A percentile compares a stretch with the other conserved stretches of the same genome.
These are phyloP conservation scores for Tinea pellionella DNA, from an alignment of 2,888 invertebrate genomes.

Conservation along the genomic window DNA sequence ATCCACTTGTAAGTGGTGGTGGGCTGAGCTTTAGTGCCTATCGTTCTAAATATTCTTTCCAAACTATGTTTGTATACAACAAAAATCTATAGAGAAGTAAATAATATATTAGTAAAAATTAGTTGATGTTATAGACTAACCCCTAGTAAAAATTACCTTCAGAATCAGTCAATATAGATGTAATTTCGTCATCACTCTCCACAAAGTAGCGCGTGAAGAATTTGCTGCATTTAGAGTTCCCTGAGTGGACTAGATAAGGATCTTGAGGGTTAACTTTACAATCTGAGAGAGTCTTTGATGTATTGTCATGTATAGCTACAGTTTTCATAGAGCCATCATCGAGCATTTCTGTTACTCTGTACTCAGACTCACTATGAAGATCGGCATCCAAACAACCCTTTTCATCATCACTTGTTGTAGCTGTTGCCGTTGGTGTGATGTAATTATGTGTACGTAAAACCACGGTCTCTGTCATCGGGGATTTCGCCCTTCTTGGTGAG, in stretches of 20 bases:
- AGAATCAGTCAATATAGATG: slow-evolving; percentile 77
- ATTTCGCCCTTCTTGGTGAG: slow-evolving; percentile 43
- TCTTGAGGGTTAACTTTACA: slow-evolving; percentile 56
- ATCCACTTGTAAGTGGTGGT: too few relatives aligned
- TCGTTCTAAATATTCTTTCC: too few relatives aligned
- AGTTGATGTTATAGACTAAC: too few relatives aligned
- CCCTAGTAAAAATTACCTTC: slow-evolving; percentile 75
- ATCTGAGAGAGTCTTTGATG: slow-evolving; percentile 61
- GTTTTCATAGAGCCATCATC: slow-evolving; percentile 64
- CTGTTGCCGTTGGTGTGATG: slow-evolving; percentile 38
- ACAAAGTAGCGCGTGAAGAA: slow-evolving; percentile 76
- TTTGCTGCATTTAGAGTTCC: slow-evolving; percentile 72
- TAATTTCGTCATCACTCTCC: slow-evolving; percentile 77
- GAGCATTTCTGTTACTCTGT: slow-evolving; percentile 60
- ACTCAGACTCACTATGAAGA: slow-evolving; percentile 56
- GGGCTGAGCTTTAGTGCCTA: too few relatives aligned
- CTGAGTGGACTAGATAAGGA: slow-evolving; percentile 61
- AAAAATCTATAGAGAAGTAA: too few relatives aligned
- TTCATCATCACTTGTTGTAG: slow-evolving; percentile 34
- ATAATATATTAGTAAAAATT: too few relatives aligned
- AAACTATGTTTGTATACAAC: too few relatives aligned
- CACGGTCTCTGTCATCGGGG: slow-evolving; percentile 53
- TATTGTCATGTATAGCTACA: slow-evolving; percentile 59
- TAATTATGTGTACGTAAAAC: slow-evolving; percentile 52
- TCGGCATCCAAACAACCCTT: slow-evolving; percentile 31